Percentiles rank a stretch among this genome's conserved stretches.
Evolutionary conservation across 2,113 vertebrate species (phyloP).

Genomic region (Peromyscus maniculatus): DNA sequence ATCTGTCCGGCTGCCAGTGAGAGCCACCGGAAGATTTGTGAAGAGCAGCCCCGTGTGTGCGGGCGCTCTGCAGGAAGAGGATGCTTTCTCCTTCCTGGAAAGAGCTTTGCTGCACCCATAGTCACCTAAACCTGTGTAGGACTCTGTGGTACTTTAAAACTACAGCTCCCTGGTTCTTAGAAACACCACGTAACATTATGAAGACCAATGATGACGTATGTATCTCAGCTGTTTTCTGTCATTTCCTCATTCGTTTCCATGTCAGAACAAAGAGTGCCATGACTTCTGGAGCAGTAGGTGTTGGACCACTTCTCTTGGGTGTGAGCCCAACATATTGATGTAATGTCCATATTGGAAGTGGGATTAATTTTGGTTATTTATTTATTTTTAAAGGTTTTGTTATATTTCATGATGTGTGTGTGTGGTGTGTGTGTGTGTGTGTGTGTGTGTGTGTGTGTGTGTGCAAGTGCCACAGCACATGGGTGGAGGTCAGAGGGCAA

Average conservation of each 20-base stretch:
- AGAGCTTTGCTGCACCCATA: neutral
- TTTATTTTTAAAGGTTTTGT: neutral
- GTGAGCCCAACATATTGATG: accelerated
- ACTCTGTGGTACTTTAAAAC: neutral
- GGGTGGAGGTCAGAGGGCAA: neutral
- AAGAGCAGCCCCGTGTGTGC: neutral
- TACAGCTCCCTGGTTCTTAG: neutral
- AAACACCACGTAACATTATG: neutral
- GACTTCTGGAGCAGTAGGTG: neutral
- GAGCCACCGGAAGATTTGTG: neutral
- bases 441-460: too few species aligned
- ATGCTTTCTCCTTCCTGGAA: neutral
- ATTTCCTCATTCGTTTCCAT: neutral
- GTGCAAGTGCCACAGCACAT: neutral
- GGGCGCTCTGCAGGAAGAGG: neutral
- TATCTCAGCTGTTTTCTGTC: neutral
- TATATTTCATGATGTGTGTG: neutral
- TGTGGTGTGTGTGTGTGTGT: neutral
- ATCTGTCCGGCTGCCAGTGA: neutral
- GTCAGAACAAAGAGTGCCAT: neutral
- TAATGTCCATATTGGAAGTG: neutral
- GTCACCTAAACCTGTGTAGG: neutral
- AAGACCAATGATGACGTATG: accelerated
- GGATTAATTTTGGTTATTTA: neutral
- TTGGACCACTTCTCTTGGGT: accelerated